A percentile compares a stretch with the other conserved stretches of the same genome.
Conservation (phyloP, 2,797 vertebrate genomes). For the Moxostoma hubbsi region DNA sequence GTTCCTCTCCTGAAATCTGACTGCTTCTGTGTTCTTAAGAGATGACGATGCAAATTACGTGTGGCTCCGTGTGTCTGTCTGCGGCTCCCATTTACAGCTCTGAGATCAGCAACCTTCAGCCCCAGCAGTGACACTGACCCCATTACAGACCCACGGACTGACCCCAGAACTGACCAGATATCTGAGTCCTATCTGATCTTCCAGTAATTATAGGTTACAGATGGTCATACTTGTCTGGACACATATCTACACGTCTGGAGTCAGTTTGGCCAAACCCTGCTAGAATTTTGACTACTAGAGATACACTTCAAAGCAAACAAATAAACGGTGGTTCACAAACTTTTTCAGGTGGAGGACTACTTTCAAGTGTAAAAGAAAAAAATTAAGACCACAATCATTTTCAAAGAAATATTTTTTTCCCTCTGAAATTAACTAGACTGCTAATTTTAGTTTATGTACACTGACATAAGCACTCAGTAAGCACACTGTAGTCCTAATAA, state of each 20-base stretch:
- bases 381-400: too few relatives aligned
- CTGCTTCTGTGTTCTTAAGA: constrained; percentile 32
- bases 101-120: constrained; percentile 44
- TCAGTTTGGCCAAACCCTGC: not conserved
- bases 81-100: constrained; percentile 29
- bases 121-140: constrained; percentile 18
- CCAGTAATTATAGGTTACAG: not conserved
- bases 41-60: constrained; percentile 46
- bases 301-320: not conserved
- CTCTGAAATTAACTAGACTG: too few relatives aligned
- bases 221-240: constrained; percentile 33
- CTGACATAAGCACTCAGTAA: too few relatives aligned
- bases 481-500: too few relatives aligned
- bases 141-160: not conserved
- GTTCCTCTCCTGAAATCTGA: constrained; percentile 31
- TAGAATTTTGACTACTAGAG: not conserved
- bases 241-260: constrained; percentile 15
- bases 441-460: too few relatives aligned
- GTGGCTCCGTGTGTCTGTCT: constrained; percentile 43
- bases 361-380: too few relatives aligned
- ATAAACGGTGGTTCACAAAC: too few relatives aligned
- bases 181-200: constrained; percentile 3
- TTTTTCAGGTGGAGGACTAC: too few relatives aligned
- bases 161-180: constrained; percentile 24
- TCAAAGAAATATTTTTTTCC: too few relatives aligned